Evolutionary conservation across 2,113 vertebrate genomes (phyloP), one percentile per base, ranked within the genome.

Genomic region (Mirza zaza): DNA sequence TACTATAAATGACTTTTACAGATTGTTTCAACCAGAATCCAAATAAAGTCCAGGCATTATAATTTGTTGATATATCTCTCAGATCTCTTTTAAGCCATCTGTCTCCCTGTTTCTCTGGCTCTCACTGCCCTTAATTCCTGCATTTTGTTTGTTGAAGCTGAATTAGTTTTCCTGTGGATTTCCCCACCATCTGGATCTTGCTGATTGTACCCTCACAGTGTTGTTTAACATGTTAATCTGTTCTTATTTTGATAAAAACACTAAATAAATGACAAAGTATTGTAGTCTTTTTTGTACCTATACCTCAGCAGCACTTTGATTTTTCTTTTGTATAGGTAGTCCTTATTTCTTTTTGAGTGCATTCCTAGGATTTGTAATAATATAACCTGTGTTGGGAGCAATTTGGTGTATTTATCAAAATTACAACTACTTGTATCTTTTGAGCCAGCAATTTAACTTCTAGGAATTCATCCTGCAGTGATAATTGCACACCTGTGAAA

Each of bases 401-500:
- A 80, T 89, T 95, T 87, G 73, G 34, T 36, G 80, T 83, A 91
- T 80, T 94, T 95, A 86, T 93, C 50, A 89, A 95, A 97, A 97
- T 89, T 93, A 48, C 34, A 80, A 89, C 45, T 86, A 88, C 48
- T 82, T 96, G 25, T 87, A 48, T 89, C 83, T 97, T 97, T 89
- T 96, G 91, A 97, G 88, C 77, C 91, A 94, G 77, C 77, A 89
- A 75, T 89, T 97, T 97, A 91, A 93, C 84, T 94, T 86, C 29
- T 73, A 88, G 34, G 79, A 96, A 83, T 95, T 88, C 93, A 90
- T 76, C 68, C 68, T 96, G 91, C 39, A 57, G 96, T 84, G 83
- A 89, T 95, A 97, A 97, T 96, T 94, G 50, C 73, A 94, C n/a
- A 93, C 95, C 68, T 95, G 75, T 65, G 68, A 97, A 89, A 93